phyloP scores from a whole-genome alignment of 2,797 vertebrate species.

The Thaleichthys pacificus region DNA sequence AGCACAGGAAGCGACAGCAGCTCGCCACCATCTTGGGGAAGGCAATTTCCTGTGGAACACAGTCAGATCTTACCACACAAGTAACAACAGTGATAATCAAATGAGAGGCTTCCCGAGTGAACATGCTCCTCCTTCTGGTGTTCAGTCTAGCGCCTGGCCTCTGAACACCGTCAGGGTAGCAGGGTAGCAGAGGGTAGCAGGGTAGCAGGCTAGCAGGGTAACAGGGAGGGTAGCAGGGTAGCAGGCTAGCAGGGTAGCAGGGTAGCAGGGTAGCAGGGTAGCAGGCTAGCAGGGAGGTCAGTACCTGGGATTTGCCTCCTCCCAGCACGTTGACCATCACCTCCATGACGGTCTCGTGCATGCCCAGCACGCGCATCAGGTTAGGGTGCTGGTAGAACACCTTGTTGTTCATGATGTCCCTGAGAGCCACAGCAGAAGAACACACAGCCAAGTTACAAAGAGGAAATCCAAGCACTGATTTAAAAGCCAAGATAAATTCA shows the following conservation, averaged over 20 bases:
- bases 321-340: slow-evolving; percentile 99
- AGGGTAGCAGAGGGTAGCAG: neutral
- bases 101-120: no score
- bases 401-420: slow-evolving; percentile 99
- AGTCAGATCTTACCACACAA: neutral
- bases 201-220: no score
- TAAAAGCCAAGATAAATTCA: no score
- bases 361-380: slow-evolving; percentile 96
- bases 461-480: neutral
- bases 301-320: slow-evolving; percentile 95
- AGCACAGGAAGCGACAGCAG: slow-evolving; percentile 97
- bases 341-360: slow-evolving; percentile 99
- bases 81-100: neutral
- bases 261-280: no score
- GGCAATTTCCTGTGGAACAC: slow-evolving; percentile 81
- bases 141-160: slow-evolving; percentile 21
- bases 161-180: no score
- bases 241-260: no score
- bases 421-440: slow-evolving; percentile 51
- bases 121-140: neutral
- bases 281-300: no score
- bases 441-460: neutral
- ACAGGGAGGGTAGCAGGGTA: no score
- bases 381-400: slow-evolving; percentile 99
- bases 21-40: slow-evolving; percentile 99